Evolutionary conservation across 1,140 invertebrate species (phyloP).

Genomic region (Formica exsecta): DNA sequence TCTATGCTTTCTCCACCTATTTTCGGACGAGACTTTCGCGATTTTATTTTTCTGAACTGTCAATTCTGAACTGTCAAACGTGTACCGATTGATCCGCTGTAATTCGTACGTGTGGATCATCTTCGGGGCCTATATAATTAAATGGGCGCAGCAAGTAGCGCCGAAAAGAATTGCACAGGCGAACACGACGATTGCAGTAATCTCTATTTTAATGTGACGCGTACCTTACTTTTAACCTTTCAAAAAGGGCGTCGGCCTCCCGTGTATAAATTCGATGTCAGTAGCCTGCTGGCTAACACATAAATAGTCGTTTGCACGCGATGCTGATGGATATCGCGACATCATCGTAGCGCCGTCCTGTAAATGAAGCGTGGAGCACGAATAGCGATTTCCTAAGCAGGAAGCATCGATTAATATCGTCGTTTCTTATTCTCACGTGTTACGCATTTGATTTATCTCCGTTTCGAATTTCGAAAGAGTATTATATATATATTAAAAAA

Average conservation of each 20-base stretch:
- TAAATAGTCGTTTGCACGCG: conserved; percentile 42
- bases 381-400: not conserved
- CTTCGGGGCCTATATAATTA: conserved; percentile 4
- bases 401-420: not conserved
- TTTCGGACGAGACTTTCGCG: not conserved
- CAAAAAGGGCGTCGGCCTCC: conserved; percentile 31
- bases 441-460: conserved; percentile 29
- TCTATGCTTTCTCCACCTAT: not conserved
- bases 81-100: not conserved
- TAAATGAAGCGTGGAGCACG: not conserved
- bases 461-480: not conserved
- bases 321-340: conserved; percentile 2
- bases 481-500: not conserved
- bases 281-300: conserved; percentile 31
- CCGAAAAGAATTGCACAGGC: conserved; percentile 18
- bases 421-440: not conserved
- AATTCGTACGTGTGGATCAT: conserved; percentile 8
- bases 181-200: not conserved
- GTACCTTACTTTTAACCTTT: conserved; percentile 27
- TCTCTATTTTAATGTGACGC: not conserved
- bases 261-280: conserved; percentile 37
- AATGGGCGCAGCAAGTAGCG: conserved; percentile 43
- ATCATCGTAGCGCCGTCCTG: not conserved
- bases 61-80: not conserved
- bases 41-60: not conserved